These are phyloP conservation scores for Carpatolechia fugitivella DNA, from an alignment of 2,888 invertebrate species.

Conservation along the genomic window DNA sequence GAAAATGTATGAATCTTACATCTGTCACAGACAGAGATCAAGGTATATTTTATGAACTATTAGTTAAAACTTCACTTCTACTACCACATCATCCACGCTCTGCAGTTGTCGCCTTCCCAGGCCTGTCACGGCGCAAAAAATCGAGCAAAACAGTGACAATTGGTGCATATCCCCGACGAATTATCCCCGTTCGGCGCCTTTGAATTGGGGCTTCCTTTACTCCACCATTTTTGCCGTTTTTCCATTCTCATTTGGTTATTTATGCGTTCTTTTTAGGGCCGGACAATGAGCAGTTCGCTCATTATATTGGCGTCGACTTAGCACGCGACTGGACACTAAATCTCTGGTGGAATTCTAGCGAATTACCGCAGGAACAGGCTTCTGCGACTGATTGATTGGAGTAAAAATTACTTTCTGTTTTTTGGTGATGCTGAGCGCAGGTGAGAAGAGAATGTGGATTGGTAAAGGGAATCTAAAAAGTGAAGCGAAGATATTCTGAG, in stretches of 20 bases:
- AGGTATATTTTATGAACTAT: not conserved
- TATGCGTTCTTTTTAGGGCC: slow-evolving; percentile 70
- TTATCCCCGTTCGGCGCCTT: slow-evolving; percentile 76
- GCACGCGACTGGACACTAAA: slow-evolving; percentile 71
- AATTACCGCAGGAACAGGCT: slow-evolving; percentile 70
- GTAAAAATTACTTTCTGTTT: slow-evolving; percentile 73
- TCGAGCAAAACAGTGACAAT: slow-evolving; percentile 73
- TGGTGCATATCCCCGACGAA: slow-evolving; percentile 77
- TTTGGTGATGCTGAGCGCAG: slow-evolving; percentile 37
- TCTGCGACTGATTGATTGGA: slow-evolving; percentile 75
- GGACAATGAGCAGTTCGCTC: slow-evolving; percentile 59
- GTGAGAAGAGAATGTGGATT: too few relatives aligned
- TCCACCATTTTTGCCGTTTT: slow-evolving; percentile 76
- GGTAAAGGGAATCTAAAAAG: too few relatives aligned
- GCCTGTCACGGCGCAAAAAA: slow-evolving; percentile 61
- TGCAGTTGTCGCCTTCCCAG: slow-evolving; percentile 42
- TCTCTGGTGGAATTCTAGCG: slow-evolving; percentile 75
- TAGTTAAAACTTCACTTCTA: not conserved
- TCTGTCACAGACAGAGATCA: too few relatives aligned
- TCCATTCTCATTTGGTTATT: slow-evolving; percentile 79
- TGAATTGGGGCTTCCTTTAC: slow-evolving; percentile 76
- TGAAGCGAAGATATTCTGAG: too few relatives aligned
- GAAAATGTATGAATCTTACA: too few relatives aligned
- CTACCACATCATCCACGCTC: not conserved
- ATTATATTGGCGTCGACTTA: slow-evolving; percentile 69